A percentile compares a stretch with the other conserved stretches of the same genome.
Evolutionary conservation across 2,797 vertebrate species (phyloP).

Genomic region (Poeciliopsis gracilis): DNA sequence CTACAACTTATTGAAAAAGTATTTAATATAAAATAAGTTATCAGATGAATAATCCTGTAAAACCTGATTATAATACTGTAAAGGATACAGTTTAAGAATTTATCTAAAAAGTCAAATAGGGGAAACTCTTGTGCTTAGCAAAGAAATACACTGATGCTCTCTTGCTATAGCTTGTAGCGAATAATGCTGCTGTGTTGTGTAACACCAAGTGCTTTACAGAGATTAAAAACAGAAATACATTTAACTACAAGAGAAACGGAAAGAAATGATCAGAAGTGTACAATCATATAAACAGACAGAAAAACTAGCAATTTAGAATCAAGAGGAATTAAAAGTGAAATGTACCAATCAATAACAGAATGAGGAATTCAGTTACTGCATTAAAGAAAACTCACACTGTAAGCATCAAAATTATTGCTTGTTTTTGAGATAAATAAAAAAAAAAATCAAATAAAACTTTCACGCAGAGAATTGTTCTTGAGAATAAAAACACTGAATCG

Average conservation of each 20-base stretch:
- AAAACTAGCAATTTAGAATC: not conserved
- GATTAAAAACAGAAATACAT: not conserved
- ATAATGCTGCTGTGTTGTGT: not conserved
- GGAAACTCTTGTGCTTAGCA: too few relatives aligned
- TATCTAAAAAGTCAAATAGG: too few relatives aligned
- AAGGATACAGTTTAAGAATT: not conserved
- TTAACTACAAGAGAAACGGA: not conserved
- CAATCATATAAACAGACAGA: not conserved
- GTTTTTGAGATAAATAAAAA: not conserved
- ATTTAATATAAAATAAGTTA: not conserved
- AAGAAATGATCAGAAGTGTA: not conserved
- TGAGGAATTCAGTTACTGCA: not conserved
- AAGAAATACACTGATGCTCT: too few relatives aligned
- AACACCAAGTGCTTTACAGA: not conserved
- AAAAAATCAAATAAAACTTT: not conserved
- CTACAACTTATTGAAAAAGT: not conserved
- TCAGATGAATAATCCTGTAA: not conserved
- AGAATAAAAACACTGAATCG: not conserved
- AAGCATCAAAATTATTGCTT: not conserved
- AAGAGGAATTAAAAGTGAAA: not conserved
- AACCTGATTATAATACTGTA: not conserved
- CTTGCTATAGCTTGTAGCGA: not conserved
- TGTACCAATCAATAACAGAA: not conserved
- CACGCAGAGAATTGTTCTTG: not conserved
- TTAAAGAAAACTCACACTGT: not conserved